These are phyloP conservation scores for Mythimna ferrago DNA, from an alignment of 2,888 invertebrate genomes.

Conservation along the genomic window DNA sequence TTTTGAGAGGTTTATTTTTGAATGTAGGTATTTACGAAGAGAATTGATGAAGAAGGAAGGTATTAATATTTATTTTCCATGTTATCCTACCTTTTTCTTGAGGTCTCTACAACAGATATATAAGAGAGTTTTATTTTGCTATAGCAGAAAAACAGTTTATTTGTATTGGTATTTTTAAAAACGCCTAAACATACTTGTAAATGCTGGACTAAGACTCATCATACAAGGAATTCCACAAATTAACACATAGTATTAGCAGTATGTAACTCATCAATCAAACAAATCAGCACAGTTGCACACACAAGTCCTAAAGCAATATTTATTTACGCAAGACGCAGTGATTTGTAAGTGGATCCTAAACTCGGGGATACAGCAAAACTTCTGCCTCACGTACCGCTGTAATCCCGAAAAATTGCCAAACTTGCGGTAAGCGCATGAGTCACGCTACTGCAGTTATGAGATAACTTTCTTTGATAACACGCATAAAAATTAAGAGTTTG, in stretches of 20 bases:
- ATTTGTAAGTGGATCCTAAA: slow-evolving; percentile 52
- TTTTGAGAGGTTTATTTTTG: slow-evolving; percentile 12
- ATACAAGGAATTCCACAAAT: not conserved
- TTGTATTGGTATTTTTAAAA: no score
- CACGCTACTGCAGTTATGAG: slow-evolving; percentile 68
- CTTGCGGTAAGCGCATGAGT: slow-evolving; percentile 63
- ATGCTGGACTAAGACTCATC: not conserved
- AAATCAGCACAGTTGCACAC: slow-evolving; percentile 22
- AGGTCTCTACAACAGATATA: not conserved
- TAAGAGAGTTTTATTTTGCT: not conserved
- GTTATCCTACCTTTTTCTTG: not conserved
- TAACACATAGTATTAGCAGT: not conserved
- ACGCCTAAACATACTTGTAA: not conserved
- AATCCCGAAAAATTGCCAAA: slow-evolving; percentile 66
- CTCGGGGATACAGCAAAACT: slow-evolving; percentile 52
- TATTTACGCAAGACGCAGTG: slow-evolving; percentile 47
- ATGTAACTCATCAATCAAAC: slow-evolving; percentile 15
- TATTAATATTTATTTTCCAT: not conserved
- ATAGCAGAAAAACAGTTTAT: not conserved
- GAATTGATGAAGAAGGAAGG: not conserved
- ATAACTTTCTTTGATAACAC: slow-evolving; percentile 71
- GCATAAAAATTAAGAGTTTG: slow-evolving; percentile 65
- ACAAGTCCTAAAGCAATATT: slow-evolving; percentile 50
- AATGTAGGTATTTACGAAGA: not conserved
- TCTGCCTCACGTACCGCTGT: slow-evolving; percentile 48